Conservation (phyloP, 2,113 vertebrate genomes). For the Ceyx margarethae region DNA sequence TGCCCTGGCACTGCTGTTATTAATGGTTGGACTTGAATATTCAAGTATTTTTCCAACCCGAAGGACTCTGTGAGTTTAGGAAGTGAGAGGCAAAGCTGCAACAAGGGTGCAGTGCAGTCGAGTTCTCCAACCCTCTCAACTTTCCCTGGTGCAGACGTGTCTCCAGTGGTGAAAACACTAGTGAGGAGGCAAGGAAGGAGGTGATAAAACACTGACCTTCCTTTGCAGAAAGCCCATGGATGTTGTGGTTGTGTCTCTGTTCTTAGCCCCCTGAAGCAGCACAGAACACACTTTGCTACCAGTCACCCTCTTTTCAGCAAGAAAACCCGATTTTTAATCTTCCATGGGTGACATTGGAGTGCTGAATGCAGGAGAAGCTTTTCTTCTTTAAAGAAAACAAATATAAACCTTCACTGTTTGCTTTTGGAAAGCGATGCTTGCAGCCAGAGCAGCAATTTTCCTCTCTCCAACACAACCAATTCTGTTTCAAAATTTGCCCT, state of each 20-base stretch:
- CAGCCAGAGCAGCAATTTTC: not conserved
- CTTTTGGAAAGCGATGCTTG: not conserved
- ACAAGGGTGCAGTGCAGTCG: fast-evolving
- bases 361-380: not conserved
- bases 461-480: not conserved
- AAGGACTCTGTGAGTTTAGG: not conserved
- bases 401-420: not conserved
- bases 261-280: not conserved
- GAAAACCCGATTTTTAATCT: not conserved
- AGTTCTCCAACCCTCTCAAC: no score
- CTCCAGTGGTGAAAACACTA: fast-evolving
- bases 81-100: not conserved
- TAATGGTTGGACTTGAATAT: not conserved
- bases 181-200: not conserved
- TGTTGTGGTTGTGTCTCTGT: not conserved
- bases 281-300: fast-evolving
- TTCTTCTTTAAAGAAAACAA: not conserved
- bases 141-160: fast-evolving
- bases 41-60: not conserved
- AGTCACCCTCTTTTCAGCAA: not conserved
- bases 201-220: not conserved
- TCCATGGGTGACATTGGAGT: not conserved
- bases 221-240: no score
- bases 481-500: not conserved
- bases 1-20: not conserved